phyloP scores from a whole-genome alignment of 2,888 invertebrate species.

The Matsumyia berberina region DNA sequence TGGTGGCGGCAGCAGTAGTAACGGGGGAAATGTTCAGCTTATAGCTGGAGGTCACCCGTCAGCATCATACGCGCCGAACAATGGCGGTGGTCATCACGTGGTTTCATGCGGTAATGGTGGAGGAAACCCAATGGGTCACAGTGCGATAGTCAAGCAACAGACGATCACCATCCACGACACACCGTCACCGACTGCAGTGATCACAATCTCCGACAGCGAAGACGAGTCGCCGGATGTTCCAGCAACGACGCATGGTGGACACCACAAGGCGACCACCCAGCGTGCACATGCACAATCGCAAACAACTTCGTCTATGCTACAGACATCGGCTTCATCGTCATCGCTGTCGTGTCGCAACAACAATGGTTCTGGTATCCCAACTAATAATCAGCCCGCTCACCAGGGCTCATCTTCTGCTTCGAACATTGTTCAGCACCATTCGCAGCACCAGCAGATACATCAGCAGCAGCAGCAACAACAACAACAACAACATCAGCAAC shows the following conservation, averaged over 20 bases:
- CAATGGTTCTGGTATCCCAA: constrained; percentile 77
- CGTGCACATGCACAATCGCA: constrained; percentile 83
- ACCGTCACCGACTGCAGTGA: constrained; percentile 97
- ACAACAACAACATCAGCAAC: constrained; percentile 77
- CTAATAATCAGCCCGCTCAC: constrained; percentile 78
- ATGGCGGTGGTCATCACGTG: constrained; percentile 77
- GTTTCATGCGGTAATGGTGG: constrained; percentile 77
- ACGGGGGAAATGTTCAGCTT: constrained; percentile 76
- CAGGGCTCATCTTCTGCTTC: constrained; percentile 76
- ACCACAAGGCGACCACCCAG: constrained; percentile 79
- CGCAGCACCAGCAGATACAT: constrained; percentile 85
- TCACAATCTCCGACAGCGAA: constrained; percentile 97
- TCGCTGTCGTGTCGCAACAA: constrained; percentile 80
- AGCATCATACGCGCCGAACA: constrained; percentile 78
- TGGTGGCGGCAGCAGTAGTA: constrained; percentile 73
- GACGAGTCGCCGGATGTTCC: constrained; percentile 89
- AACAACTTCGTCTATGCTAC: constrained; percentile 81
- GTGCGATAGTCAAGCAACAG: constrained; percentile 85
- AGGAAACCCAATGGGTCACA: constrained; percentile 78
- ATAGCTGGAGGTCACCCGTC: constrained; percentile 76
- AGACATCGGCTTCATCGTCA: constrained; percentile 79
- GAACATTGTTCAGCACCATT: constrained; percentile 79
- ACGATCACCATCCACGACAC: constrained; percentile 98
- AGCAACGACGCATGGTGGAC: constrained; percentile 68
- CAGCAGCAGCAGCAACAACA: constrained; percentile 84